These are phyloP conservation scores for Fundulus diaphanus DNA, from an alignment of 2,797 vertebrate genomes.

Conservation along the genomic window DNA sequence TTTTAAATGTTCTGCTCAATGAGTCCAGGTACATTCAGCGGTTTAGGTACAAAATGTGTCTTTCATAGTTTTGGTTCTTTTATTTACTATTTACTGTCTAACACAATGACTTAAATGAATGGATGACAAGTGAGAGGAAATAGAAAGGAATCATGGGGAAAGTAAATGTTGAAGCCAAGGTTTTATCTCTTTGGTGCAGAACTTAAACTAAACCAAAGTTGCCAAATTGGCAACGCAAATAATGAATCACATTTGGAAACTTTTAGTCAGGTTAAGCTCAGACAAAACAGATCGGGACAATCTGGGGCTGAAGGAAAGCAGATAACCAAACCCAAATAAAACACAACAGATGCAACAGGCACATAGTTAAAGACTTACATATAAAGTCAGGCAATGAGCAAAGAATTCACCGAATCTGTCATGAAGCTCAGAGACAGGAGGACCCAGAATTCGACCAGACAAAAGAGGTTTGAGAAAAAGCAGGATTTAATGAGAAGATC, in stretches of 20 bases:
- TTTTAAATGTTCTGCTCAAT: not conserved
- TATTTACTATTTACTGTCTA: not conserved
- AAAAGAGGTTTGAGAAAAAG: too few species aligned
- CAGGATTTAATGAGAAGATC: too few species aligned
- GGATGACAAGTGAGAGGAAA: not conserved
- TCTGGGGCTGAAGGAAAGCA: not conserved
- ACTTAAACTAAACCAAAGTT: not conserved
- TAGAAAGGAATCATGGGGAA: not conserved
- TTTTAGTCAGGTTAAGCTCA: not conserved
- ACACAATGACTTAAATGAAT: not conserved
- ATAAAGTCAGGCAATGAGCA: not conserved
- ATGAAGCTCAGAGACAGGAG: too few species aligned
- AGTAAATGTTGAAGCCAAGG: not conserved
- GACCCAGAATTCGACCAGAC: too few species aligned
- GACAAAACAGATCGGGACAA: not conserved
- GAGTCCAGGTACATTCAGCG: not conserved
- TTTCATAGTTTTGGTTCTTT: not conserved
- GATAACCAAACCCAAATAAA: not conserved
- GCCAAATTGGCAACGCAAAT: not conserved
- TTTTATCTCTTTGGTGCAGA: not conserved
- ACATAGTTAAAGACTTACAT: not conserved
- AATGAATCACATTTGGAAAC: not conserved
- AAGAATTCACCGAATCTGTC: too few species aligned
- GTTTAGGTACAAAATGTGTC: not conserved
- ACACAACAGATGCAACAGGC: not conserved